Base-by-base conservation (phyloP, 2,797 vertebrate species). In the Sebastes itinus region DNA sequence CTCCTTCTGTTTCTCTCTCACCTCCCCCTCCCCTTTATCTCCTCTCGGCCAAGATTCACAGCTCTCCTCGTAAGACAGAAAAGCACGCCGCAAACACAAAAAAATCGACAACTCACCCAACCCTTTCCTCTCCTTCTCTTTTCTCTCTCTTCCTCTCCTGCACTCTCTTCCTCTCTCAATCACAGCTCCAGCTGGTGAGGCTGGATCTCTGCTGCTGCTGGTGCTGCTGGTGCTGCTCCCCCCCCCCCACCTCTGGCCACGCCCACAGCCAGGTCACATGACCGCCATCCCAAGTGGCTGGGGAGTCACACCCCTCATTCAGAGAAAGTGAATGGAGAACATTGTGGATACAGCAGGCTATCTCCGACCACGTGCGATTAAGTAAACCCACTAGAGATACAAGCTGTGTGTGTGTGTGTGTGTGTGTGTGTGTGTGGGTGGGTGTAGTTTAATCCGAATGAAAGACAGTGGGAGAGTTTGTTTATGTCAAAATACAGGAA, bases 101-200 rank as follows among this genome's bases (percentile, higher is more conserved):
- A 77, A 86, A 82, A 91, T 42, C 78, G 75, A 83, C 81, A 83
- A 96, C 95, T 96, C 90, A 96, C 95, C 95, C 89, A 94, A 88
- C 87, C 88, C 92, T 91, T 80, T 90, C 81, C 89, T 87, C 88
- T 91, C 78, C 88, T 92, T 66, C 84, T 86, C 80, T 42, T 42
- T 82, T 75, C 70, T 81, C 75, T 88, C 83, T 88, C 83, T 90
- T 73, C 79, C 88, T 89, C 87, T 88, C 82, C 70, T 69, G 52
- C 74, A 75, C 83, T 80, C 82, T 87, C 79, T 88, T 91, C 52
- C 83, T 87, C 88, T 90, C 92, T 92, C 94, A 93, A 91, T 95
- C 93, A 94, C 91, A 92, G 89, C 91, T 93, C 84, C 94, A 96
- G 95, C 95, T 95, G 94, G 90, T 90, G 84, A 90, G 87, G 77